Conservation (phyloP, 2,797 vertebrate genomes). For the Cuculus canorus region DNA sequence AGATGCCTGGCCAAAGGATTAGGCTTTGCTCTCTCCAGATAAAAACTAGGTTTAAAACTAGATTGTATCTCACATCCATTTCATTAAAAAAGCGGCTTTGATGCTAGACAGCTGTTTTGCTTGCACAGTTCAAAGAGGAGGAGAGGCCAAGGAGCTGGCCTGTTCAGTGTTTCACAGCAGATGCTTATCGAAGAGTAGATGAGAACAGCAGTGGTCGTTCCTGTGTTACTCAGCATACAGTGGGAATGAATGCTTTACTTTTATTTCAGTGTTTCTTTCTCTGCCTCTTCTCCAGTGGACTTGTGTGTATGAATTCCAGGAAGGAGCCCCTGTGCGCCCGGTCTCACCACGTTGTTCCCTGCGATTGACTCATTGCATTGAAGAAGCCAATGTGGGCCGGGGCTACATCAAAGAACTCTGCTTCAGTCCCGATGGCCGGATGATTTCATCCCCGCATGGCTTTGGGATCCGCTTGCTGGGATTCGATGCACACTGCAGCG, state of each 20-base stretch:
- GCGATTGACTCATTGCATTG: slow-evolving; percentile 95
- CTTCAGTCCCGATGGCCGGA: slow-evolving; percentile 96
- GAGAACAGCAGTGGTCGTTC: not conserved
- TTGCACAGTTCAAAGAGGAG: rapidly evolving
- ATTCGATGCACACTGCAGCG: slow-evolving; percentile 90
- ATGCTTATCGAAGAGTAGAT: not conserved
- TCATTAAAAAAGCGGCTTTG: not conserved
- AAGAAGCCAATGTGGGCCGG: slow-evolving; percentile 96
- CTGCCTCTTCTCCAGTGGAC: slow-evolving; percentile 87
- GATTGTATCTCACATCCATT: not conserved
- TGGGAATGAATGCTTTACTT: not conserved
- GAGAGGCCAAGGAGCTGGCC: not conserved
- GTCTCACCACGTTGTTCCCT: slow-evolving; percentile 93
- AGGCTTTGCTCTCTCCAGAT: not conserved
- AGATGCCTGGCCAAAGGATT: not conserved
- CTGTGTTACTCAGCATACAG: rapidly evolving
- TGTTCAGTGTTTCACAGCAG: not conserved
- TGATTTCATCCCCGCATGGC: slow-evolving; percentile 96
- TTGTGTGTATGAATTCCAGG: slow-evolving; percentile 99
- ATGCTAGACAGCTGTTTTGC: not conserved
- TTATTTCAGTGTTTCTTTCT: slow-evolving; percentile 41
- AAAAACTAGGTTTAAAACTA: not conserved
- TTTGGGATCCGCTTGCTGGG: slow-evolving; percentile 96
- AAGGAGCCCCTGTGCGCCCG: slow-evolving; percentile 89
- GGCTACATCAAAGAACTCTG: slow-evolving; percentile 99